phyloP scores from a whole-genome alignment of 2,797 vertebrate species.

The Rhinichthys osculus region DNA sequence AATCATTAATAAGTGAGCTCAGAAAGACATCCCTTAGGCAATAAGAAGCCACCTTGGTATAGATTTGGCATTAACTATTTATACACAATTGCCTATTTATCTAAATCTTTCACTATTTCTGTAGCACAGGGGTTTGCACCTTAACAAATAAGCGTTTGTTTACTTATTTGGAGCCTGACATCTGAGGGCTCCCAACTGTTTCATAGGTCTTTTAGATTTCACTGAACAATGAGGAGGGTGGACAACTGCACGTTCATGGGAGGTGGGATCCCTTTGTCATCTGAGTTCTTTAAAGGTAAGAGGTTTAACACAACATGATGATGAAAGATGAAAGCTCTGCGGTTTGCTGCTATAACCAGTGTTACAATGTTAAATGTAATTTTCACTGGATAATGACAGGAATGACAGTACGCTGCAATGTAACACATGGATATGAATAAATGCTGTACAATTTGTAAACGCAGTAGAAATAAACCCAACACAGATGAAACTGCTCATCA shows the following conservation, averaged over 20 bases:
- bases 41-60: constrained; percentile 47
- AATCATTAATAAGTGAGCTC: constrained; percentile 74
- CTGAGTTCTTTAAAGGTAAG: constrained; percentile 79
- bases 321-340: constrained; percentile 40
- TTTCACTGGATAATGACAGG: background rate
- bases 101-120: background rate
- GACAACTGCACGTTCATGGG: constrained; percentile 78
- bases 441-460: background rate
- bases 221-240: constrained; percentile 61
- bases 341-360: background rate
- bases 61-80: constrained; percentile 47
- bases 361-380: background rate
- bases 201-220: background rate
- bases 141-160: background rate
- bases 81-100: background rate
- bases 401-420: background rate
- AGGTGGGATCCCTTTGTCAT: constrained; percentile 79
- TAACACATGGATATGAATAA: background rate
- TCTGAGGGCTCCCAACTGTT: background rate
- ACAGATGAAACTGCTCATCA: background rate
- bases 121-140: background rate
- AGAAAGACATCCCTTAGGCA: constrained; percentile 56
- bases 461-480: background rate
- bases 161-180: background rate
- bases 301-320: constrained; percentile 5